A percentile compares a stretch with the other conserved stretches of the same genome.
phyloP scores from a whole-genome alignment of 2,113 vertebrate species.

The Trematocara zebra region DNA sequence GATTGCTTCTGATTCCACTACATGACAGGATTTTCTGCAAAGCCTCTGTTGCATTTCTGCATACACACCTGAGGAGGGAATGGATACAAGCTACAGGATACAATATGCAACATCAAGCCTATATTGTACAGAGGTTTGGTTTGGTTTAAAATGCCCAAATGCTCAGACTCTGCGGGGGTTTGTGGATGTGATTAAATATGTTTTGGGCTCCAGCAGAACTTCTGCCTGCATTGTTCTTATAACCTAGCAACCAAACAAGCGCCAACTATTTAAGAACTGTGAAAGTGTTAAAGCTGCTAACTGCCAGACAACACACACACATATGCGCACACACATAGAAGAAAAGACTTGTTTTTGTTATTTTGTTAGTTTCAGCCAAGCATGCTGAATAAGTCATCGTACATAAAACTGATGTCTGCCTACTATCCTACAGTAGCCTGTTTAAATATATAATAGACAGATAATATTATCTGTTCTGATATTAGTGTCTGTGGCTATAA shows the following conservation, averaged over 20 bases:
- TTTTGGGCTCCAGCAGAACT: not conserved
- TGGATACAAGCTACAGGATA: not conserved
- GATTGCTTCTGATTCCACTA: constrained; percentile 34
- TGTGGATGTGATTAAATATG: not conserved
- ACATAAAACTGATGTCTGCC: not conserved
- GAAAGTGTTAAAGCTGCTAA: constrained; percentile 28
- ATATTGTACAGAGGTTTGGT: not conserved
- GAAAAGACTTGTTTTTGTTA: not conserved
- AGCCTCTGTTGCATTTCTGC: not conserved
- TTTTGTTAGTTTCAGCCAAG: not conserved
- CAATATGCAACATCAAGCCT: not conserved
- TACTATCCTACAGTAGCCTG: not conserved
- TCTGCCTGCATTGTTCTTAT: constrained; percentile 7
- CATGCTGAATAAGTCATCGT: not conserved
- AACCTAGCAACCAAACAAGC: constrained; percentile 49
- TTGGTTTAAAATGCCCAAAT: not conserved
- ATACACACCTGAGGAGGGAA: not conserved
- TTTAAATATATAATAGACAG: not conserved
- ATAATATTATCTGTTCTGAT: constrained; percentile 24
- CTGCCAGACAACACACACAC: not conserved
- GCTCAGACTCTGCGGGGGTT: not conserved
- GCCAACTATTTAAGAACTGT: constrained; percentile 40
- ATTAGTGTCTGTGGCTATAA: constrained; percentile 33
- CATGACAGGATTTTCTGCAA: constrained; percentile 31
- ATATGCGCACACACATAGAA: not conserved